phyloP scores from a whole-genome alignment of 1,140 invertebrate genomes.

The Philotrypesis tridentata region DNA sequence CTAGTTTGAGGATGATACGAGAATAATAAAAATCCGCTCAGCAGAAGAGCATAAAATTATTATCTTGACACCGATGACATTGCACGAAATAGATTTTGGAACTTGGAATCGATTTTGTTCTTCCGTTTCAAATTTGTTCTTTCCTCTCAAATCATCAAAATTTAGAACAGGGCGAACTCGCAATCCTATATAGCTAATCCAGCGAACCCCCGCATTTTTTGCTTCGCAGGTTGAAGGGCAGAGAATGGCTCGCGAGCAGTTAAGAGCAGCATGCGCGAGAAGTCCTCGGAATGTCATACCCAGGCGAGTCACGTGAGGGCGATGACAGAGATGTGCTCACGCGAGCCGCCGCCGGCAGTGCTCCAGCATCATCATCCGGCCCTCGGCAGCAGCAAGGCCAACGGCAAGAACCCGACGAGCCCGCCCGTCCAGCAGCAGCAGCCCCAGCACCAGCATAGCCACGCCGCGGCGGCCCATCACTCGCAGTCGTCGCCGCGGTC shows the following conservation, averaged over 20 bases:
- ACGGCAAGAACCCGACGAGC: constrained; percentile 69
- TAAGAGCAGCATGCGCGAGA: constrained; percentile 71
- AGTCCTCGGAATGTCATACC: constrained; percentile 72
- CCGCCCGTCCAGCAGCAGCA: constrained; percentile 59
- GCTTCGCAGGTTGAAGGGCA: constrained; percentile 61
- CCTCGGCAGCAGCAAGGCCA: constrained; percentile 68
- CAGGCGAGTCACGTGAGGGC: constrained; percentile 70
- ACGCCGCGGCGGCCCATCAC: background rate
- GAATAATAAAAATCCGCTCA: background rate
- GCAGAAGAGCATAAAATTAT: background rate
- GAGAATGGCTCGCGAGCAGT: constrained; percentile 68
- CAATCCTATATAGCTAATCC: too few species aligned
- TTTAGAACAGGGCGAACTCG: too few species aligned
- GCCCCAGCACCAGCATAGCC: constrained; percentile 16
- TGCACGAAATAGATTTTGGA: background rate
- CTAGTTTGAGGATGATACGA: too few species aligned
- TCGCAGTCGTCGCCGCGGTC: background rate
- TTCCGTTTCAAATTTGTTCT: too few species aligned
- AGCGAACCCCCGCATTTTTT: too few species aligned
- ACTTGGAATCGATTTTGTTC: too few species aligned
- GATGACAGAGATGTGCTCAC: constrained; percentile 73
- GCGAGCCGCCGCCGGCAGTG: constrained; percentile 69
- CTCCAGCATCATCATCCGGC: constrained; percentile 63
- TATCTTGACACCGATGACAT: background rate
- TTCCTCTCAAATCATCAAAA: too few species aligned